A percentile compares a stretch with the other conserved stretches of the same genome.
Conservation (phyloP, 2,888 invertebrate species). For the Neocrepidodera transversa region DNA sequence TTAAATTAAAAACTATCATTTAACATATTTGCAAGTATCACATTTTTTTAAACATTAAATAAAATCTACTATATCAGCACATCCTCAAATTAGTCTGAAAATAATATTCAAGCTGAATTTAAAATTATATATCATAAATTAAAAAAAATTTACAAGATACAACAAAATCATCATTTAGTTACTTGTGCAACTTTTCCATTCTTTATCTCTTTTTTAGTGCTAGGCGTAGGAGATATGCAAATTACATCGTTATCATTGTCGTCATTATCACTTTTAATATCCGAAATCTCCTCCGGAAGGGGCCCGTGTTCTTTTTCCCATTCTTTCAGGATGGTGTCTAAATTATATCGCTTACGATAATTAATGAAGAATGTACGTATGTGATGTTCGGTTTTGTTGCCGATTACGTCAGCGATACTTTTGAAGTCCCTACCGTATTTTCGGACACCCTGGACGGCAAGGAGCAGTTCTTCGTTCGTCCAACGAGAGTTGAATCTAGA, state of each 20-base stretch:
- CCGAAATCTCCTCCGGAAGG: constrained; percentile 48
- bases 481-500: constrained; percentile 80
- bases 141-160: constrained; percentile 15
- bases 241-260: constrained; percentile 57
- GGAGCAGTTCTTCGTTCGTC: constrained; percentile 89
- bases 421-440: constrained; percentile 89
- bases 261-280: constrained; percentile 48
- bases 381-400: constrained; percentile 94
- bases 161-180: constrained; percentile 51
- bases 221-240: constrained; percentile 62
- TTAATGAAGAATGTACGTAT: constrained; percentile 91
- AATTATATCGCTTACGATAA: constrained; percentile 70
- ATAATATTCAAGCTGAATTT: constrained; percentile 14
- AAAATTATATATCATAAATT: constrained; percentile 8
- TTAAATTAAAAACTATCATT: no score
- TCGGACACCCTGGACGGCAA: constrained; percentile 86
- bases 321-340: constrained; percentile 66
- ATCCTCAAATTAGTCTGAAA: no score
- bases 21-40: no score
- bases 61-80: no score
- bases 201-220: constrained; percentile 49
- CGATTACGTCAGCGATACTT: constrained; percentile 93
- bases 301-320: constrained; percentile 80
- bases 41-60: no score
- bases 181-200: constrained; percentile 50